A percentile compares a stretch with the other conserved stretches of the same genome.
Evolutionary conservation across 2,797 vertebrate species (phyloP).

Genomic region (Acrocephalus scirpaceus): DNA sequence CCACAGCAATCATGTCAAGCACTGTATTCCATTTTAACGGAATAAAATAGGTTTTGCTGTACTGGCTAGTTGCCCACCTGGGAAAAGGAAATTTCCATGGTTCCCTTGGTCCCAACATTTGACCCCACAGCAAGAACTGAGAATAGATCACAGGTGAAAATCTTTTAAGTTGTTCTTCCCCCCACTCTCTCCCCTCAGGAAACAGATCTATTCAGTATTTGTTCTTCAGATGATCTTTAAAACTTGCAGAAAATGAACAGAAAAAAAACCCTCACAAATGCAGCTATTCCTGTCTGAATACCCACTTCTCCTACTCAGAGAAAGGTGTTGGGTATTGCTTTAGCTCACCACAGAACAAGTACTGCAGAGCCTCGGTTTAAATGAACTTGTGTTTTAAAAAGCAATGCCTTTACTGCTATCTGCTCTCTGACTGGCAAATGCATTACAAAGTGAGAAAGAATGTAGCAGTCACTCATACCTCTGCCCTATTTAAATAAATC

Average conservation of each 20-base stretch:
- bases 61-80: neutral
- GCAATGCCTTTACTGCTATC: neutral
- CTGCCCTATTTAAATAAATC: constrained; percentile 50
- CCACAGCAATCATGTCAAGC: neutral
- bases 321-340: neutral
- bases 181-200: neutral
- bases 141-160: neutral
- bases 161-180: neutral
- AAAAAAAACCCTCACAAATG: neutral
- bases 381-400: neutral
- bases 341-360: neutral
- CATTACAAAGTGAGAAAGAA: neutral
- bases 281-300: neutral
- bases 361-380: neutral
- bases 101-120: neutral
- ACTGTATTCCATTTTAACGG: neutral
- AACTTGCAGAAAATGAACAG: neutral
- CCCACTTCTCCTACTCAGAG: neutral
- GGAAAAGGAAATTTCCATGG: constrained; percentile 40
- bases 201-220: neutral
- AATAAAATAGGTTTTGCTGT: neutral
- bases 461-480: neutral
- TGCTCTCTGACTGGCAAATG: neutral
- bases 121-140: neutral
- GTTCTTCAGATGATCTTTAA: neutral